Conservation (phyloP, 2,113 vertebrate species). For the Nothocercus julius region DNA sequence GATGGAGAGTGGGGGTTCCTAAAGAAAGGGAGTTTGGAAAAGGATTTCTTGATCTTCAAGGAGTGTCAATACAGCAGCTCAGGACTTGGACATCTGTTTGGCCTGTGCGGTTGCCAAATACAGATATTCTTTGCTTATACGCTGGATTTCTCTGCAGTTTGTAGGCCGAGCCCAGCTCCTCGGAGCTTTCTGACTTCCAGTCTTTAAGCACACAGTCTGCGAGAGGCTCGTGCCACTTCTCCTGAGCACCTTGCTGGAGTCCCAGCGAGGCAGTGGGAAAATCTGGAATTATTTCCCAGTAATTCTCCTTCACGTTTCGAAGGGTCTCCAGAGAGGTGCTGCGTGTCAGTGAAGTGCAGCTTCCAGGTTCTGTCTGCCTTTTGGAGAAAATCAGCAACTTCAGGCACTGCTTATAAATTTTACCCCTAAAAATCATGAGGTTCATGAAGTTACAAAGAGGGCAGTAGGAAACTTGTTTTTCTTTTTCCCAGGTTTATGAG, state of each 20-base stretch:
- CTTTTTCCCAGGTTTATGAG: neutral
- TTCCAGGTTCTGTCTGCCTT: neutral
- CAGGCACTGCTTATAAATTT: neutral
- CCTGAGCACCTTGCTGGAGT: neutral
- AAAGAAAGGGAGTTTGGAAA: neutral
- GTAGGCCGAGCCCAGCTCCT: neutral
- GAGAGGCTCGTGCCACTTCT: neutral
- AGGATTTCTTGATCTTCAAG: neutral
- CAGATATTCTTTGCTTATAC: constrained; percentile 12
- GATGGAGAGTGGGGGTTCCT: neutral
- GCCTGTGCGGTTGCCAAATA: neutral
- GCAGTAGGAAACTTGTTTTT: neutral
- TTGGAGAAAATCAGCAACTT: neutral
- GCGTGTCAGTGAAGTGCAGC: neutral
- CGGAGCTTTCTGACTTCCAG: neutral
- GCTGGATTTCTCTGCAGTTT: neutral
- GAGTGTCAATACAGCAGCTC: accelerated
- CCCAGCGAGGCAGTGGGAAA: accelerated
- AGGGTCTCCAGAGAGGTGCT: neutral
- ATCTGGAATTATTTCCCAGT: neutral
- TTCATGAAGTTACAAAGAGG: neutral
- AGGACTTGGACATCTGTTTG: neutral
- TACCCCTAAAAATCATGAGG: neutral
- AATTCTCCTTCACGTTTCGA: neutral
- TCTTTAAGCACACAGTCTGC: neutral